These are phyloP conservation scores for Phlogophora meticulosa DNA, from an alignment of 2,888 invertebrate genomes.

Conservation along the genomic window DNA sequence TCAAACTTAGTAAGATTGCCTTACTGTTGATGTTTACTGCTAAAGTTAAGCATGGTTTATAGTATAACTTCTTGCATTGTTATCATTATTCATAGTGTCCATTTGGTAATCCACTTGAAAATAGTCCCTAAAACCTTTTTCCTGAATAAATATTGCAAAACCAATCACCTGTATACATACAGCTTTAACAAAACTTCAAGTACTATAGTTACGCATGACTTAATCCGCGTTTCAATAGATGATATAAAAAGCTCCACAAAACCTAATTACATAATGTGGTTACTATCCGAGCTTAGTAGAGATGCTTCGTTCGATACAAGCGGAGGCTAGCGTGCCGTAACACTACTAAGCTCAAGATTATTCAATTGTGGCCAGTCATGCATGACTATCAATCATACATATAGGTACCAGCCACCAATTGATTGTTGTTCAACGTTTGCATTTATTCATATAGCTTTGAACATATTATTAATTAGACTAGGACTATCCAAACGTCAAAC, in stretches of 20 bases:
- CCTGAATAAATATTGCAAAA: background rate
- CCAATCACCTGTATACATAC: constrained; percentile 36
- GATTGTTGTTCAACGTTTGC: constrained; percentile 61
- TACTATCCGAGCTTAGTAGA: constrained; percentile 49
- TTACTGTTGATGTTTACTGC: background rate
- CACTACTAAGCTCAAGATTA: constrained; percentile 62
- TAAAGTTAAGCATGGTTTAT: background rate
- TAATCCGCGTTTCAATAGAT: constrained; percentile 70
- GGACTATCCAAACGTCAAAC: constrained; percentile 32
- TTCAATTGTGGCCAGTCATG: constrained; percentile 66
- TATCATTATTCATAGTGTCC: background rate
- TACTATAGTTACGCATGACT: constrained; percentile 67
- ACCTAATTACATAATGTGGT: constrained; percentile 72
- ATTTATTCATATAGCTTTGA: constrained; percentile 50
- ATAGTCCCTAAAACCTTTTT: background rate
- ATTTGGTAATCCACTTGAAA: too few species aligned
- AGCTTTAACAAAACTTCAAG: constrained; percentile 52
- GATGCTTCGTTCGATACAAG: constrained; percentile 43
- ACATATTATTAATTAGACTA: constrained; percentile 25
- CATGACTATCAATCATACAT: constrained; percentile 69
- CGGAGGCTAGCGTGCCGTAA: constrained; percentile 50
- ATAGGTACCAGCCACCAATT: constrained; percentile 51
- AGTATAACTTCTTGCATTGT: background rate
- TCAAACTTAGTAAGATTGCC: too few species aligned
- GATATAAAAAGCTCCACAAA: constrained; percentile 72